Percentiles rank a stretch among this genome's conserved stretches.
Conservation (phyloP, 2,888 invertebrate genomes). For the Perizoma flavofasciatum region DNA sequence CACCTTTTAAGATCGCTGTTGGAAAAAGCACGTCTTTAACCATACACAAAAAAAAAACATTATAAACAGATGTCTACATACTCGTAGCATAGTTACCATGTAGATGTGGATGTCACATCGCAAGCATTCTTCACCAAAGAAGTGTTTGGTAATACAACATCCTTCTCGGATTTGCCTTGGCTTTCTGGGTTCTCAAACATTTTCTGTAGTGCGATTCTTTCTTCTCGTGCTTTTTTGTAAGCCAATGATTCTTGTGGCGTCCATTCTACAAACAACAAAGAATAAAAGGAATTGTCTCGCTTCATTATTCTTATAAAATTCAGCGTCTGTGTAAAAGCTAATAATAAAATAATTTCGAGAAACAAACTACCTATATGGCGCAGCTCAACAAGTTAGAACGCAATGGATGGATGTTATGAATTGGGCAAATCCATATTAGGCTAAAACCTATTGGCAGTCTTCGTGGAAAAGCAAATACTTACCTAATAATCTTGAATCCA, state of each 20-base stretch:
- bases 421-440: too few species aligned
- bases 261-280: constrained; percentile 56
- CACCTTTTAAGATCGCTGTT: constrained; percentile 14
- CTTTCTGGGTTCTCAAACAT: constrained; percentile 44
- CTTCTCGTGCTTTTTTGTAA: constrained; percentile 68
- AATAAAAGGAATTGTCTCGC: constrained; percentile 27
- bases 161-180: constrained; percentile 40
- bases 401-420: too few species aligned
- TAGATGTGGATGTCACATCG: constrained; percentile 54
- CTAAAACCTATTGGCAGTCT: too few species aligned
- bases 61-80: background rate
- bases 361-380: too few species aligned
- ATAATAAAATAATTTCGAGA: too few species aligned
- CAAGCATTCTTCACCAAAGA: constrained; percentile 53
- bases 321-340: too few species aligned
- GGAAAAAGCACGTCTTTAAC: background rate
- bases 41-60: too few species aligned
- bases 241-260: constrained; percentile 70
- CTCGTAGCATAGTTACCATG: constrained; percentile 46
- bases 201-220: constrained; percentile 52
- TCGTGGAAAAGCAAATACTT: constrained; percentile 8
- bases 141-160: constrained; percentile 47
- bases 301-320: background rate
- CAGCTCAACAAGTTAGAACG: too few species aligned
- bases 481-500: constrained; percentile 85